Conservation (phyloP, 1,140 invertebrate species). For the Olivierus martensii region DNA sequence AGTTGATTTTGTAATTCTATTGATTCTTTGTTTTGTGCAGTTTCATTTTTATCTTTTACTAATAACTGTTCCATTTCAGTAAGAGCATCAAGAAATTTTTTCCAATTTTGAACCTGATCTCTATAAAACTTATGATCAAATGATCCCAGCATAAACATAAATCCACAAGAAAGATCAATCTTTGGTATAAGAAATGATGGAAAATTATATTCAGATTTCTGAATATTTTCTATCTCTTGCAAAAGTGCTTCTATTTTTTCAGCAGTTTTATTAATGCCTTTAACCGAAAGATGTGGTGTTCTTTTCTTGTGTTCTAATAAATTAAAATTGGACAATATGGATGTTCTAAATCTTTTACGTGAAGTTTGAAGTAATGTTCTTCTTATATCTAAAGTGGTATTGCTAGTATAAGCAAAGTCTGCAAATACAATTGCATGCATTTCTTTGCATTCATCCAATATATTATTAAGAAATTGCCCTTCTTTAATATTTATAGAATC, state of each 20-base stretch:
- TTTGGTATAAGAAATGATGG: too few relatives aligned
- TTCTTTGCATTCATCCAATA: conserved; percentile 6
- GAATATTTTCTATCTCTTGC: too few relatives aligned
- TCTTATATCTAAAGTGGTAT: conserved; percentile 1
- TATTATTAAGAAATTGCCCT: conserved; percentile 3
- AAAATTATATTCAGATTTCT: too few relatives aligned
- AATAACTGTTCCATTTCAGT: conserved; percentile 3
- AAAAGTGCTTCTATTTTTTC: too few relatives aligned
- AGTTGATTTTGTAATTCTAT: conserved; percentile 2
- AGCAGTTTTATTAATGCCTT: too few relatives aligned
- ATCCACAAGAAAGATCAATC: too few relatives aligned
- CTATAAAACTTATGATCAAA: not conserved
- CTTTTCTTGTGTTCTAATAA: too few relatives aligned
- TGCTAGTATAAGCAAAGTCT: conserved; percentile 3
- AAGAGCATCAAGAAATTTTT: not conserved
- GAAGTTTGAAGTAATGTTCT: too few relatives aligned
- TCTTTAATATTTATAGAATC: conserved; percentile 7
- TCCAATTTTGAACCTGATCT: conserved; percentile 7
- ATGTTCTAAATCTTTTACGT: too few relatives aligned
- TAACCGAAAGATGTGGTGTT: too few relatives aligned
- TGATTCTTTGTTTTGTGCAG: not conserved
- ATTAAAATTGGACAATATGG: too few relatives aligned
- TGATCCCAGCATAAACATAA: too few relatives aligned
- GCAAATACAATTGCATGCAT: conserved; percentile 7
- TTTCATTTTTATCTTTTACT: not conserved